Conservation (phyloP, 2,797 vertebrate species). For the Kryptopterus vitreolus region DNA sequence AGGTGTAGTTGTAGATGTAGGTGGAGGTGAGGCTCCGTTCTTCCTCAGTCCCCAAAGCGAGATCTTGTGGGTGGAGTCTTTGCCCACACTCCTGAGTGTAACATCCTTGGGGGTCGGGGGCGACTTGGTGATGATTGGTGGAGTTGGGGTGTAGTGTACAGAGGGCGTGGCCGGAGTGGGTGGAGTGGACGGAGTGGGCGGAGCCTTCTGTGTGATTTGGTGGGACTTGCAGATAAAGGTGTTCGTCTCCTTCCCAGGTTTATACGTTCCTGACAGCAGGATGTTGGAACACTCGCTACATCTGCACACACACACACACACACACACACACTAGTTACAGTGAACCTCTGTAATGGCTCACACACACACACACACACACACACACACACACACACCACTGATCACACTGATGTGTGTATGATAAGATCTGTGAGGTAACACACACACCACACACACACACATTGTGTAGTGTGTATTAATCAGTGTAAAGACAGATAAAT, state of each 20-base stretch:
- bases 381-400: neutral
- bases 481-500: too few relatives aligned
- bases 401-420: constrained; percentile 6
- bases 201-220: constrained; percentile 35
- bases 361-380: neutral
- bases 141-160: neutral
- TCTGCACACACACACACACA: too few relatives aligned
- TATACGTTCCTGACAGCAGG: constrained; percentile 76
- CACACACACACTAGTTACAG: neutral
- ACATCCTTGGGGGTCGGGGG: neutral
- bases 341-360: neutral
- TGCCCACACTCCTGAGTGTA: constrained; percentile 28
- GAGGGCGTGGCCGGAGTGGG: constrained; percentile 2
- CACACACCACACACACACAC: neutral
- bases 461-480: too few relatives aligned
- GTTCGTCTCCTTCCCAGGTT: constrained; percentile 64
- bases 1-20: constrained; percentile 6
- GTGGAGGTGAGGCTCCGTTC: constrained; percentile 49
- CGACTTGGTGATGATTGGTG: neutral
- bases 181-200: constrained; percentile 7
- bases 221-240: constrained; percentile 74
- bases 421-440: neutral
- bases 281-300: constrained; percentile 77
- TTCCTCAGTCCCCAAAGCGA: constrained; percentile 25
- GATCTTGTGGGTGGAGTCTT: constrained; percentile 23